Base-by-base conservation (phyloP, 2,888 invertebrate genomes). In the Halictus ligatus region DNA sequence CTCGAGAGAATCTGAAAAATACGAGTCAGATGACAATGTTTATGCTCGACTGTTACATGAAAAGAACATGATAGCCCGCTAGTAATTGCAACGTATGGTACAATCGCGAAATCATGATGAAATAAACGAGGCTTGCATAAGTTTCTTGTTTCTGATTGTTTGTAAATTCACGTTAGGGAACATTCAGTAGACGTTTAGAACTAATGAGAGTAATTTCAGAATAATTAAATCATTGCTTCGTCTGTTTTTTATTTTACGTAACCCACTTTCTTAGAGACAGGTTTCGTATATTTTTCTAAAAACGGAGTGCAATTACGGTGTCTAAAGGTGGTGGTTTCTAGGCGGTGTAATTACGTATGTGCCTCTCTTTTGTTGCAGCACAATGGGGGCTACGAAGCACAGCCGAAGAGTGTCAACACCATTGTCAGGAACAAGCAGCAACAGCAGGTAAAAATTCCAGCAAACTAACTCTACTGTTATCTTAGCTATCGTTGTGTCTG, bases 331-430 rank as follows among this genome's bases (percentile, higher is more conserved):
- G 72, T 12, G 8, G 6, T 40, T 8, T 25, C 54, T 0, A 58
- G 60, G 15, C 12, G 71, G 4, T 64, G n/a, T 72, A 71, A 78
- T 54, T 50, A 48, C 48, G 25, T 29, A 81, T 72, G 35, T 74
- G 77, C 75, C 48, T 40, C 74, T 86, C 87, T 91, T 91, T 73
- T 90, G 91, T 94, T 95, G 40, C 94, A 95, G 95, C 95, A 95
- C 91, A 95, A 95, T 93, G 94, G 94, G 83, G 92, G 93, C 78
- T 94, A 95, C 89, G 94, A 94, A 69, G 60, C 90, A 48, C 94
- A 94, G 85, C 89, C 94, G 86, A 94, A 94, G 89, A 93, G 93
- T 81, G 88, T 90, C 85, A 91, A 92, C 86, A 89, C 88, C 82
- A 88, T 93, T 80, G 86, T 91, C 71, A 92, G 92, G 80, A 91